Evolutionary conservation across 2,888 invertebrate species (phyloP).

Genomic region (Clostera curtula): DNA sequence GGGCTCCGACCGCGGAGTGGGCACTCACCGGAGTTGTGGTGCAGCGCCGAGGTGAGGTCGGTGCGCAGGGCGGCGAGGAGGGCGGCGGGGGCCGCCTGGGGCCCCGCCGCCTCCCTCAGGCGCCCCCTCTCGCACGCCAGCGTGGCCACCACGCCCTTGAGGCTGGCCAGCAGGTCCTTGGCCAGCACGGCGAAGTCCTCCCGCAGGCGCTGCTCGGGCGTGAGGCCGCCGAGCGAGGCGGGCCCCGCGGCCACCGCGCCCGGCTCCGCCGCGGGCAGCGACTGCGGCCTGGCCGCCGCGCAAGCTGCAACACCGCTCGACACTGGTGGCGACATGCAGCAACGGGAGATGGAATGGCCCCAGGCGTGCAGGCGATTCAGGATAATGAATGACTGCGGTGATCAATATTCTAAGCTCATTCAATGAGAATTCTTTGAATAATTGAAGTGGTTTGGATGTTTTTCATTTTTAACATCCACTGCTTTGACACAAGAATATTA

Average conservation of each 20-base stretch:
- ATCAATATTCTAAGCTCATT: no score
- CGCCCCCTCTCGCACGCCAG: slow-evolving; percentile 58
- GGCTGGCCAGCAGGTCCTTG: slow-evolving; percentile 78
- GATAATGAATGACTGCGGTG: no score
- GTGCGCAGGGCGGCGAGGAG: slow-evolving; percentile 72
- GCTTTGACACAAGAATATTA: no score
- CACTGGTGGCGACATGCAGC: no score
- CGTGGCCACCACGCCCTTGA: slow-evolving; percentile 75
- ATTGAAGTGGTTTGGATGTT: no score
- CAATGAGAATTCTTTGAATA: no score
- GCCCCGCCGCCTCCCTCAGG: slow-evolving; percentile 51
- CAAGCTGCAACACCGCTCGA: slow-evolving; percentile 43
- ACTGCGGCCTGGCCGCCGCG: slow-evolving; percentile 72
- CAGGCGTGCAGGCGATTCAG: no score
- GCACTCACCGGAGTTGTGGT: slow-evolving; percentile 79
- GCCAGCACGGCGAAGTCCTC: slow-evolving; percentile 82
- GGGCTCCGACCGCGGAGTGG: no score
- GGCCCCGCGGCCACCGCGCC: slow-evolving; percentile 47
- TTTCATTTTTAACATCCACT: no score
- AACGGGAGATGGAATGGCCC: no score
- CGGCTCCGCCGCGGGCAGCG: slow-evolving; percentile 70
- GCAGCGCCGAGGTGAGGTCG: slow-evolving; percentile 78
- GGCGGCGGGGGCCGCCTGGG: slow-evolving; percentile 43
- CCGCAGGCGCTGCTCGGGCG: slow-evolving; percentile 69
- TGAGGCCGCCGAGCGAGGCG: slow-evolving; percentile 53